phyloP scores from a whole-genome alignment of 1,140 invertebrate genomes.

The Bombus superbus region DNA sequence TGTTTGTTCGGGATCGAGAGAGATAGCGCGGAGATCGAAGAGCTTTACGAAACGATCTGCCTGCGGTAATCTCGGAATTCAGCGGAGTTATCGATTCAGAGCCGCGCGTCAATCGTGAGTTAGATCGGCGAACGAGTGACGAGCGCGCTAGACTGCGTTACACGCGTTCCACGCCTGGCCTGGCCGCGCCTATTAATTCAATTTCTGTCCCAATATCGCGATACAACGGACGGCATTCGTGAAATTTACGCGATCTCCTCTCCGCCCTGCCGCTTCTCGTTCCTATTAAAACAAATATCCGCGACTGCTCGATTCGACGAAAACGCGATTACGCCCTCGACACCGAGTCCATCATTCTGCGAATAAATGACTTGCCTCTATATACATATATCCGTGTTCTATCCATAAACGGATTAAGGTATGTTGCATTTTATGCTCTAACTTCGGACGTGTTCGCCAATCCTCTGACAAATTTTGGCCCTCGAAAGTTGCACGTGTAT shows the following conservation, averaged over 20 bases:
- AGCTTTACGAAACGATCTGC: not conserved
- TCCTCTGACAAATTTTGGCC: not conserved
- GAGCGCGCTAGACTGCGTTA: not conserved
- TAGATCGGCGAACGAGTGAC: not conserved
- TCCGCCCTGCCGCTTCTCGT: not conserved
- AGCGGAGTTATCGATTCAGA: not conserved
- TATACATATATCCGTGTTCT: not conserved
- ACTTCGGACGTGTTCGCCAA: not conserved
- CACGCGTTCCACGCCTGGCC: not conserved
- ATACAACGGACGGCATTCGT: not conserved
- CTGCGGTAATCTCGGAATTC: not conserved
- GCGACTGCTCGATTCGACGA: slow-evolving; percentile 21
- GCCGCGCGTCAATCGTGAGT: not conserved
- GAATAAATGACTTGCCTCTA: not conserved
- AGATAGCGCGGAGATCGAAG: not conserved
- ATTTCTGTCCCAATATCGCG: slow-evolving; percentile 16
- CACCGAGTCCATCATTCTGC: slow-evolving; percentile 7
- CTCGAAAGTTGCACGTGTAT: too few relatives aligned
- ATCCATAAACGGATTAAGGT: not conserved
- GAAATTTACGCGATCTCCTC: slow-evolving; percentile 5
- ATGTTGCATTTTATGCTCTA: not conserved
- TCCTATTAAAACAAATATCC: slow-evolving; percentile 27
- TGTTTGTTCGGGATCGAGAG: not conserved
- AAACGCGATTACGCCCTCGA: slow-evolving; percentile 31
- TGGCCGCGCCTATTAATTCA: slow-evolving; percentile 33